Base-by-base conservation (phyloP, 37 sponge, comb jelly and placozoan species). In the Crambe crambe region DNA sequence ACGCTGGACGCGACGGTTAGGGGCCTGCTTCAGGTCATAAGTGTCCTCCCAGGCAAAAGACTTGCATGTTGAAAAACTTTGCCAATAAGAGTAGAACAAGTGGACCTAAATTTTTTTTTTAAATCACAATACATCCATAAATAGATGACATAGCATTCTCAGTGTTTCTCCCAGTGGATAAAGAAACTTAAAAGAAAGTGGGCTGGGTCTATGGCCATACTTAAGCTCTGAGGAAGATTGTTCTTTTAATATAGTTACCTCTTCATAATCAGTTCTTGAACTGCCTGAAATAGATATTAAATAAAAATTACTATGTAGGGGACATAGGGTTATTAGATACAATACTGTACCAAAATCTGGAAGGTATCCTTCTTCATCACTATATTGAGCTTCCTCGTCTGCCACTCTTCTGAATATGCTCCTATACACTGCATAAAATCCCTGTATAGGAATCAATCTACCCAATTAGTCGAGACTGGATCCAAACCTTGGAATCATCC, bases 31-130 rank as follows among this genome's bases (percentile, higher is more conserved):
- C 35, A 85, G 56, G 43, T 95, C 98, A 73, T 91, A 86, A 76
- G 77, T 81, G 56, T 98, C 96, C 22, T 83, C 82, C 98, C 98
- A 98, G 30, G 83, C 85, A 75, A 80, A 98, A 0, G 92, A 85
- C 68, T 83, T 90, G 47, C 70, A 54, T 23, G 96, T 95, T 18
- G 79, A 83, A 64, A 92, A 98, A 73, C 98, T 98, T 72, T 93
- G 93, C 98, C 98, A 98, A 85, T 89, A 89, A 22, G 82, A 92
- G 67, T 98, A 98, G 82, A 98, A 98, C 0, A 35, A 18, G 58
- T 85, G 89, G 3, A 93, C 94, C n/a, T 42, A 72, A 37, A 42
- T 8, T 71, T 59, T 27, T 2, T 15, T 4, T 54, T n/a, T n/a
- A n/a, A n/a, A n/a, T n/a, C n/a, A n/a, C n/a, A n/a, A n/a, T n/a